These are phyloP conservation scores for Sterna hirundo DNA, from an alignment of 2,113 vertebrate genomes.

Conservation along the genomic window DNA sequence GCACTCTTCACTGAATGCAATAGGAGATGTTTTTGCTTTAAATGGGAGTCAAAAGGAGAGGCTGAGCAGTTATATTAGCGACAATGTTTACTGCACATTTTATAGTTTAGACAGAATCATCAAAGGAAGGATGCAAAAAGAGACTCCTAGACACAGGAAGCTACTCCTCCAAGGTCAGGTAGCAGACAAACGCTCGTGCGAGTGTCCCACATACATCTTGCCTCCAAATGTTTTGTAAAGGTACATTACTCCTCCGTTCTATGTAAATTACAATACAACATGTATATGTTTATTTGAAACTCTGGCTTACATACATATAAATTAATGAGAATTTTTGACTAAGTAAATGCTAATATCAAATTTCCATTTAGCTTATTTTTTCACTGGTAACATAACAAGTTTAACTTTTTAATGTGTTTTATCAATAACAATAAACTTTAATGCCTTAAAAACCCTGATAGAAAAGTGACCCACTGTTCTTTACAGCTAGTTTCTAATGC, in stretches of 20 bases:
- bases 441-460: neutral
- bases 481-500: neutral
- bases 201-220: neutral
- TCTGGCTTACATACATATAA: neutral
- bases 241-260: neutral
- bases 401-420: neutral
- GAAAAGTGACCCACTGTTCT: neutral
- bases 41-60: neutral
- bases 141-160: neutral
- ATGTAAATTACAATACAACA: neutral
- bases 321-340: neutral
- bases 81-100: neutral
- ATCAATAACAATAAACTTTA: neutral
- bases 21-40: neutral
- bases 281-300: neutral
- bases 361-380: neutral
- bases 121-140: neutral
- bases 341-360: neutral
- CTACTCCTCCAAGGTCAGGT: neutral
- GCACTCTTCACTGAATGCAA: neutral
- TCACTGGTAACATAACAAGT: neutral
- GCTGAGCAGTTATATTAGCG: neutral
- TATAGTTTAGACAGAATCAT: neutral
- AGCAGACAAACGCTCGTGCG: neutral
- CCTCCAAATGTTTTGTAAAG: neutral